Base-by-base conservation (phyloP, 1,140 invertebrate genomes). In the Procambarus virginalis region DNA sequence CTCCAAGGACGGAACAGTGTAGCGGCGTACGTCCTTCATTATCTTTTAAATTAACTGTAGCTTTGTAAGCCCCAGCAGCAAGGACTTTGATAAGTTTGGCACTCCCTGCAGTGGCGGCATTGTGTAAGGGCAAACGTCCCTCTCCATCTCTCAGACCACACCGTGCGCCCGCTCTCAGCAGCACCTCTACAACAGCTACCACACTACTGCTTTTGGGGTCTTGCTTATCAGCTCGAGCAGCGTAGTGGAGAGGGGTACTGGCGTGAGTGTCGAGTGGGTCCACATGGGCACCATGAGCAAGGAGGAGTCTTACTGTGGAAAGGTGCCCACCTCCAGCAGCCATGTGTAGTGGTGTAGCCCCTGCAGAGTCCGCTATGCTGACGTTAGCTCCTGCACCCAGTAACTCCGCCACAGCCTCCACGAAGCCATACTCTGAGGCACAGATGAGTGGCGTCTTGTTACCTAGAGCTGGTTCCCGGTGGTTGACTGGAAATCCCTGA, bases 251-350 rank as follows among this genome's bases (percentile, higher is more conserved):
- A 14, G 97, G 95, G 20, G 96, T 96, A 93, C 97, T 95, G 86
- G 95, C 73, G 78, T 97, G 95, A 92, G 96, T 95, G 93, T 97
- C 97, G 92, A 95, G 96, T 10, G 96, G 93, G 91, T 95, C 2
- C 95, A 95, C 93, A 84, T 96, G 95, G 0, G 97, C 97, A 0
- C 96, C 96, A 91, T 96, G 96, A 14, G 95, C 94, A 22, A 98
- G 93, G 34, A 98, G 93, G 55, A 97, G 93, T 91, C 96, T 95
- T 0, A 97, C 95, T 91, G 96, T 96, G 45, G 97, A 96, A 8
- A 95, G 94, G 91, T 96, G 96, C 48, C 96, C 96, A 79, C 96
- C 96, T 91, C 97, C 96, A 81, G 96, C 96, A 58, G 97, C 96
- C 92, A 97, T 95, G 93, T 98, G 97, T 45, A 98, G 93, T 17